These are phyloP conservation scores for Phataginus tricuspis DNA, from an alignment of 2,797 vertebrate species.

Conservation along the genomic window DNA sequence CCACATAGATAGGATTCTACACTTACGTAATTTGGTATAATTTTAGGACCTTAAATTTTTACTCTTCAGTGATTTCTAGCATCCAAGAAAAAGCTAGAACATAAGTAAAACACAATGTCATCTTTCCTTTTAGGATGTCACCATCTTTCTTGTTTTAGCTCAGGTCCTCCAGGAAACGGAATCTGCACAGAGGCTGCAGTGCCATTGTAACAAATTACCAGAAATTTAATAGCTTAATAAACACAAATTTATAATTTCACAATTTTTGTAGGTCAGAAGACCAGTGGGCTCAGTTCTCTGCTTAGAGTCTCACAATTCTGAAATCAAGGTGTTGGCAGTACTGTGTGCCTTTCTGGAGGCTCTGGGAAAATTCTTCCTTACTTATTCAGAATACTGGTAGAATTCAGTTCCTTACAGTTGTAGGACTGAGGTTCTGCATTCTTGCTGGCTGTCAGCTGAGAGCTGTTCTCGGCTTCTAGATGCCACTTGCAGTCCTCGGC, in stretches of 20 bases:
- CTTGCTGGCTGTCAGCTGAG: not conserved
- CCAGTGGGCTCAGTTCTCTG: not conserved
- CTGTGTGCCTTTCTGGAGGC: not conserved
- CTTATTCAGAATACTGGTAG: not conserved
- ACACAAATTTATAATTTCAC: not conserved
- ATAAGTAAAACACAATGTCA: not conserved
- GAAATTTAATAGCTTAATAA: not conserved
- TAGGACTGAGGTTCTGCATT: not conserved
- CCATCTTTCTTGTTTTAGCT: not conserved
- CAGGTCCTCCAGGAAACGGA: not conserved
- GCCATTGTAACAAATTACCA: not conserved
- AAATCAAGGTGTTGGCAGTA: not conserved
- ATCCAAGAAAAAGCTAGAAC: not conserved
- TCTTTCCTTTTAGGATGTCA: not conserved
- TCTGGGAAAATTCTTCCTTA: not conserved
- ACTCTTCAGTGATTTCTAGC: constrained; percentile 7
- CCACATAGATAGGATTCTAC: not conserved
- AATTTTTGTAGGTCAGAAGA: not conserved
- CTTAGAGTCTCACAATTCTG: not conserved
- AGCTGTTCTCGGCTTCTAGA: not conserved
- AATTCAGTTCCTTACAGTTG: not conserved
- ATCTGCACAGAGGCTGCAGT: not conserved
- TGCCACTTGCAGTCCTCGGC: not conserved
- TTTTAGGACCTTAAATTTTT: not conserved
- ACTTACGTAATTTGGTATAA: not conserved